These are phyloP conservation scores for Enteromius thamalakanensis DNA, from an alignment of 2,797 vertebrate species.

Conservation along the genomic window DNA sequence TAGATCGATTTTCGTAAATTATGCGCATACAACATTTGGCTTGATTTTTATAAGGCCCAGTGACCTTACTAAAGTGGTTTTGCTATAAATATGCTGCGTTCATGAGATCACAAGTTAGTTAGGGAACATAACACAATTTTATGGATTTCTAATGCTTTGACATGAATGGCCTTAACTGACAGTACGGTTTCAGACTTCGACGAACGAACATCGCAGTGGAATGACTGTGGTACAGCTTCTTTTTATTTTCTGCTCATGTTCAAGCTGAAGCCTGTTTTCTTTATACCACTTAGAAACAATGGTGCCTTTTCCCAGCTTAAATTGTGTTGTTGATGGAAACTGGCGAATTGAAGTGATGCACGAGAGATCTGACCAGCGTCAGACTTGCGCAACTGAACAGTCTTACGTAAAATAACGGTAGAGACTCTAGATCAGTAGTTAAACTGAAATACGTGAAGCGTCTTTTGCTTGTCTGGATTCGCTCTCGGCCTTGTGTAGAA, in stretches of 20 bases:
- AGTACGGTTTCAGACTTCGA: slow-evolving; percentile 33
- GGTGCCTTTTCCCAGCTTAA: slow-evolving; percentile 50
- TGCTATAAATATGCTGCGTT: not conserved
- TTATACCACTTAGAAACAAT: slow-evolving; percentile 55
- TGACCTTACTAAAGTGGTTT: not conserved
- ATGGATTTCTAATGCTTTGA: not conserved
- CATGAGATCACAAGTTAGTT: not conserved
- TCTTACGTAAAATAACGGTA: not conserved
- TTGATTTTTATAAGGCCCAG: not conserved
- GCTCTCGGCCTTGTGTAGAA: slow-evolving; percentile 19
- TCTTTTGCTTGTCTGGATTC: slow-evolving; percentile 6
- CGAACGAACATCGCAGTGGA: not conserved
- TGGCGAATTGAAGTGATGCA: not conserved
- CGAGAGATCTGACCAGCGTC: not conserved
- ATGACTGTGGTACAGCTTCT: slow-evolving; percentile 38
- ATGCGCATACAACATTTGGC: not conserved
- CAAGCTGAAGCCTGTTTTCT: slow-evolving; percentile 52
- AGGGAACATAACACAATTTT: not conserved
- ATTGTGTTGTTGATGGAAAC: slow-evolving; percentile 31
- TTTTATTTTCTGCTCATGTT: slow-evolving; percentile 36
- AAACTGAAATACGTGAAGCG: not conserved
- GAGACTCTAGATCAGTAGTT: not conserved
- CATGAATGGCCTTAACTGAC: slow-evolving; percentile 54
- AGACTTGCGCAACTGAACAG: not conserved
- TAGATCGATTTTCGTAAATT: not conserved